These are phyloP conservation scores for Propithecus deckenii DNA, from an alignment of 2,797 vertebrate species.

Conservation along the genomic window DNA sequence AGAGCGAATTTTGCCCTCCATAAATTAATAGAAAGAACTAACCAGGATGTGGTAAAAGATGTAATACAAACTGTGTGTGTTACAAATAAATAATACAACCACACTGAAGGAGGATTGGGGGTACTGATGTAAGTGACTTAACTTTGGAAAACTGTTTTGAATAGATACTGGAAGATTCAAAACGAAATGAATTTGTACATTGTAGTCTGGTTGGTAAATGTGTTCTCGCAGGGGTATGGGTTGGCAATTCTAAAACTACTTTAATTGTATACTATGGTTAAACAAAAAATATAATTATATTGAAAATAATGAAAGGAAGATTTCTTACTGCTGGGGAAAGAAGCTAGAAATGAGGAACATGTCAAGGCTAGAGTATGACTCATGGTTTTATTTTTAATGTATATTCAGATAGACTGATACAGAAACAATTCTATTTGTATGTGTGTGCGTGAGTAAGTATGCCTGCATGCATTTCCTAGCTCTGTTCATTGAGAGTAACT, in stretches of 20 bases:
- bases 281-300: not conserved
- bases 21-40: not conserved
- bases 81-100: not conserved
- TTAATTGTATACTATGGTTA: not conserved
- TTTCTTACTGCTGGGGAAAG: not conserved
- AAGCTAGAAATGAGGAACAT: not conserved
- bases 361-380: not conserved
- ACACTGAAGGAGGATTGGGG: not conserved
- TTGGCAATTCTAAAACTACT: not conserved
- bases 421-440: not conserved
- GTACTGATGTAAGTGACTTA: not conserved
- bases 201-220: not conserved
- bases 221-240: not conserved
- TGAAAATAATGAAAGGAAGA: not conserved
- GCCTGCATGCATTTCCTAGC: not conserved
- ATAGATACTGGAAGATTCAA: not conserved
- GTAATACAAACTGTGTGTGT: not conserved
- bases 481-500: not conserved
- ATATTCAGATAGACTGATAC: not conserved
- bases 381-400: conserved; percentile 8
- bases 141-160: not conserved
- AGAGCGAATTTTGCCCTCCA: not conserved
- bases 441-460: not conserved
- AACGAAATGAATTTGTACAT: not conserved
- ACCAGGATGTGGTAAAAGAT: not conserved